Evolutionary conservation across 2,113 vertebrate genomes (phyloP), one percentile per base, ranked within the genome.

Genomic region (Cacatua alba): DNA sequence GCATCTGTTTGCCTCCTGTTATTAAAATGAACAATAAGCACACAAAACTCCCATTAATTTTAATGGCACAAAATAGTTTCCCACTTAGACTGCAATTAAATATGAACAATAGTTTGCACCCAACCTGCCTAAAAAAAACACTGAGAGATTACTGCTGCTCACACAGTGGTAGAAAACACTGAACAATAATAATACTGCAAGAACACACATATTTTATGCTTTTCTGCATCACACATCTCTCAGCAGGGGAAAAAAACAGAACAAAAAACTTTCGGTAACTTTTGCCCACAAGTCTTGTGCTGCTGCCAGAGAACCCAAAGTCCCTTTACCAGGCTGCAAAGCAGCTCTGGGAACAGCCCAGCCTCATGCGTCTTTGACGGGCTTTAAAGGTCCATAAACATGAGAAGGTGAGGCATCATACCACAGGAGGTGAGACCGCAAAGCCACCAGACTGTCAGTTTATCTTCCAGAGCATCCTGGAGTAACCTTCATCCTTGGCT

Each of bases 261-360:
- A 59, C 8, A 59, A 59, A 59, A 59, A 43, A 13, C 25, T 52
- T 65, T 53, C 26, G 51, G 51, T 41, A 37, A 41, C 17, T 33
- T 72, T 24, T 10, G 41, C 4, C 21, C 16, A 23, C 7, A 52
- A n/a, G 28, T 52, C 1, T n/a, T 35, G 1, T 0, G 0, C 19
- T 48, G 33, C 48, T 72, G 44, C 24, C 5, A 1, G 52, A 51
- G 76, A 88, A 24, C 6, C 11, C 11, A 9, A 11, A 65, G 16
- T 13, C 18, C 18, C 11, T 59, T 48, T 8, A 20, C 13, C 8
- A 44, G 35, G 33, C 43, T 71, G 48, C 57, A 51, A 39, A 44
- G 25, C 2, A 2, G 8, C 41, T 17, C 57, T 41, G 31, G 5
- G 9, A 2, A 1, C 39, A 46, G 17, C 13, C 35, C 39, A 48